Conservation (phyloP, 2,888 invertebrate genomes). For the Linnaemya tessellans region DNA sequence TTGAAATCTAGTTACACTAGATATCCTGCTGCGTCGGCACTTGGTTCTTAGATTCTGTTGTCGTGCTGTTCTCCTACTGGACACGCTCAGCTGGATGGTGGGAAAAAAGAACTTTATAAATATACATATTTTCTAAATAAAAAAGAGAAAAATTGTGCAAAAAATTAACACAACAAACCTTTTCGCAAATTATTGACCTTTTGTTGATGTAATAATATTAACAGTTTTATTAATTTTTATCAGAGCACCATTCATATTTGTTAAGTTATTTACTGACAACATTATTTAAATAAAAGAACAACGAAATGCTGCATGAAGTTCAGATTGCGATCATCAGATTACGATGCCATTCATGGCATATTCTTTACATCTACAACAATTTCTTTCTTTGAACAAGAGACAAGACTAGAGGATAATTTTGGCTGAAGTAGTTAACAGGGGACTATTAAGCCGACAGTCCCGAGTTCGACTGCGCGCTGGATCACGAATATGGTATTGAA, state of each 20-base stretch:
- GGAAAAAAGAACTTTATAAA: slow-evolving; percentile 54
- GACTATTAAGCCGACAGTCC: too few species aligned
- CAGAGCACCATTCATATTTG: slow-evolving; percentile 5
- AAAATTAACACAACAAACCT: slow-evolving; percentile 9
- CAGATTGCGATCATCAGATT: background rate
- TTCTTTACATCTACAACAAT: too few species aligned
- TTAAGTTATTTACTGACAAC: slow-evolving; percentile 20
- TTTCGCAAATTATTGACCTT: slow-evolving; percentile 52
- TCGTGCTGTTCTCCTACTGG: slow-evolving; percentile 20
- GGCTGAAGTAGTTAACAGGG: too few species aligned
- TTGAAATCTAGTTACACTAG: slow-evolving; percentile 63
- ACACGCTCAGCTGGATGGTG: slow-evolving; percentile 64
- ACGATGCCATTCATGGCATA: too few species aligned
- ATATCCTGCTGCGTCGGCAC: slow-evolving; percentile 68
- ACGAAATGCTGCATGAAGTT: background rate
- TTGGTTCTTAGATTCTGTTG: slow-evolving; percentile 36
- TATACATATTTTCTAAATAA: slow-evolving; percentile 11
- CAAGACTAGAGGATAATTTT: too few species aligned
- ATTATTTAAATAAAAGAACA: background rate
- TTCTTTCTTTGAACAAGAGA: too few species aligned
- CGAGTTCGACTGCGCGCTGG: too few species aligned
- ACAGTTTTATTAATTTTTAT: slow-evolving; percentile 28
- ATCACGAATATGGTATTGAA: too few species aligned
- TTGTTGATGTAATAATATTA: slow-evolving; percentile 49
- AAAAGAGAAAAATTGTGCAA: slow-evolving; percentile 35